These are phyloP conservation scores for Todiramphus saurophagus DNA, from an alignment of 2,113 vertebrate species.

Conservation along the genomic window DNA sequence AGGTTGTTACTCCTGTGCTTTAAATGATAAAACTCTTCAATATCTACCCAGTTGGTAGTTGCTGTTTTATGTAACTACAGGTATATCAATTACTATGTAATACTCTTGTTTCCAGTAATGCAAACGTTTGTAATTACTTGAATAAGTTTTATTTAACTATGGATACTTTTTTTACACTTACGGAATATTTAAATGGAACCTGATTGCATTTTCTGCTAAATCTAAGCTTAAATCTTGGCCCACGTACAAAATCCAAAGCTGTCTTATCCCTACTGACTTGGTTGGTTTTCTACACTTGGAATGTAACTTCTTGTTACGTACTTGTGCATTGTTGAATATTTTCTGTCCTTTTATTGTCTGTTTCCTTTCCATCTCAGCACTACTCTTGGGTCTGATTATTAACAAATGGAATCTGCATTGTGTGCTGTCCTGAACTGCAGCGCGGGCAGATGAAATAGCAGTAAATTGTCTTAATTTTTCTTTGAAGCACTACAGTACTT, in stretches of 20 bases:
- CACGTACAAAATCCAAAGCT: constrained; percentile 7
- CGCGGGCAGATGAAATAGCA: constrained; percentile 14
- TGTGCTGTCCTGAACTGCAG: neutral
- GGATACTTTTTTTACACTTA: constrained; percentile 54
- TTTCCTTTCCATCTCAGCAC: constrained; percentile 18
- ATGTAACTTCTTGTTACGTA: constrained; percentile 34
- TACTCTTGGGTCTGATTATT: constrained; percentile 32
- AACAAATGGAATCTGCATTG: constrained; percentile 8
- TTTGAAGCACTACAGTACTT: constrained; percentile 54
- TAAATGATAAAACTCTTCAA: neutral
- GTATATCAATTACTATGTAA: constrained; percentile 74
- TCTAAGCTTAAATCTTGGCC: constrained; percentile 27
- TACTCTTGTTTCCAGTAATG: constrained; percentile 67
- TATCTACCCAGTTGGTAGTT: constrained; percentile 43
- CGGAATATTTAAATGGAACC: constrained; percentile 56
- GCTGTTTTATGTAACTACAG: constrained; percentile 67
- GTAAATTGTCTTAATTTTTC: constrained; percentile 30
- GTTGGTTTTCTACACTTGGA: constrained; percentile 47
- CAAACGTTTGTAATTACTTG: constrained; percentile 72
- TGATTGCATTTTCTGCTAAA: constrained; percentile 42
- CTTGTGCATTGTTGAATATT: constrained; percentile 31
- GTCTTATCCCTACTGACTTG: neutral
- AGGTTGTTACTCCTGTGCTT: constrained; percentile 29
- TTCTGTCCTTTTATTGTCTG: constrained; percentile 45
- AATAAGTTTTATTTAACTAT: constrained; percentile 69